These are phyloP conservation scores for Chelmon rostratus DNA, from an alignment of 2,797 vertebrate species.

Conservation along the genomic window DNA sequence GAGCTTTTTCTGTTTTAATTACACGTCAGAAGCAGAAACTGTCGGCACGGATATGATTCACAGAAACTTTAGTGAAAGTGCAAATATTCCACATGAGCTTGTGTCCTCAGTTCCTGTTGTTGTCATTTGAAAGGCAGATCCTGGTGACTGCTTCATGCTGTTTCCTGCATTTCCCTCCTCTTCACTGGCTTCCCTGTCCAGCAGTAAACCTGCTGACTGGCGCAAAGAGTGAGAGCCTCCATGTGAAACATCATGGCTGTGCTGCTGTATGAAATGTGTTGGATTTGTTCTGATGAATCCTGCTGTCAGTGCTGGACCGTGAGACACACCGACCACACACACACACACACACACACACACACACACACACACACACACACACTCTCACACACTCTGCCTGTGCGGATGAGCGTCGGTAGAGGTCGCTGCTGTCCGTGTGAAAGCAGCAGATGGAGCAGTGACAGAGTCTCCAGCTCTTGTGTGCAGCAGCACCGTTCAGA, in stretches of 20 bases:
- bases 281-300: constrained; percentile 26
- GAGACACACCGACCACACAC: neutral
- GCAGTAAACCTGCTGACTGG: neutral
- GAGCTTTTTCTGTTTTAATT: neutral
- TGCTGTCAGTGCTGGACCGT: constrained; percentile 16
- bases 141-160: neutral
- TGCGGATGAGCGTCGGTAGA: constrained; percentile 42
- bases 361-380: too few relatives aligned
- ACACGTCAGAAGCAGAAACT: neutral
- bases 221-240: neutral
- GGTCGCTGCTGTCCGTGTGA: constrained; percentile 62
- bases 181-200: neutral
- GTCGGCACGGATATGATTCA: neutral
- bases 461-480: constrained; percentile 36
- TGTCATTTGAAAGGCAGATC: neutral
- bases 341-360: neutral
- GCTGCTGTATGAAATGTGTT: constrained; percentile 24
- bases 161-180: neutral
- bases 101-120: neutral
- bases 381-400: too few relatives aligned
- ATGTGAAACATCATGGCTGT: neutral
- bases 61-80: neutral
- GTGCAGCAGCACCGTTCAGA: constrained; percentile 40
- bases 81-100: neutral
- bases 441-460: constrained; percentile 29